These are phyloP conservation scores for Goniozus legneri DNA, from an alignment of 1,140 invertebrate genomes.

Conservation along the genomic window DNA sequence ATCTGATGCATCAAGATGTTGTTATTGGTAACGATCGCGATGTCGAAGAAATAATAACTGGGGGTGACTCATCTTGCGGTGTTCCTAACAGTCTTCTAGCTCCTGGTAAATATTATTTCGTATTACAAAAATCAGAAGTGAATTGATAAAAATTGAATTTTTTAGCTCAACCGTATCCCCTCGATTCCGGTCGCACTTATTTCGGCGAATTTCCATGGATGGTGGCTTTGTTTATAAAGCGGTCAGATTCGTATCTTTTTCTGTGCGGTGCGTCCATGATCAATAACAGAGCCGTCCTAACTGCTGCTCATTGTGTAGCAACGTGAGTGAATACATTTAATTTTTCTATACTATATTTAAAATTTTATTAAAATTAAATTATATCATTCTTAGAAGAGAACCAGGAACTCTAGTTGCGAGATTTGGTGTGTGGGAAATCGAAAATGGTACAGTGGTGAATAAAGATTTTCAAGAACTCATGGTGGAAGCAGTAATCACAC, in stretches of 20 bases:
- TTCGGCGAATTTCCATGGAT: constrained; percentile 63
- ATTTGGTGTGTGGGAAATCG: constrained; percentile 53
- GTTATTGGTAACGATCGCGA: not conserved
- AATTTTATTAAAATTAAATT: not conserved
- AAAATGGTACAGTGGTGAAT: constrained; percentile 42
- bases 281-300: constrained; percentile 50
- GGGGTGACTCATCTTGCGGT: not conserved
- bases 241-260: constrained; percentile 28
- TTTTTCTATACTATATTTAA: no score
- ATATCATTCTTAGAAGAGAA: constrained; percentile 23
- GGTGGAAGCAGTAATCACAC: constrained; percentile 49
- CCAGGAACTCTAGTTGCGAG: constrained; percentile 33
- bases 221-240: constrained; percentile 44
- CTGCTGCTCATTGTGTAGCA: constrained; percentile 56
- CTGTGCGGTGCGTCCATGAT: constrained; percentile 57
- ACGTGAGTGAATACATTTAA: constrained; percentile 33
- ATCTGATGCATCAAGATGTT: not conserved
- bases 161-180: constrained; percentile 23
- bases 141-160: not conserved
- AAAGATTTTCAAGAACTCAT: constrained; percentile 58
- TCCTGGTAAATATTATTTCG: not conserved
- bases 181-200: constrained; percentile 35
- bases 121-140: not conserved
- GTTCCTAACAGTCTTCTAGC: not conserved
- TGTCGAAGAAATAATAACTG: not conserved